These are phyloP conservation scores for Protobothrops flavoviridis DNA, from an alignment of 2,113 vertebrate species.

Conservation along the genomic window DNA sequence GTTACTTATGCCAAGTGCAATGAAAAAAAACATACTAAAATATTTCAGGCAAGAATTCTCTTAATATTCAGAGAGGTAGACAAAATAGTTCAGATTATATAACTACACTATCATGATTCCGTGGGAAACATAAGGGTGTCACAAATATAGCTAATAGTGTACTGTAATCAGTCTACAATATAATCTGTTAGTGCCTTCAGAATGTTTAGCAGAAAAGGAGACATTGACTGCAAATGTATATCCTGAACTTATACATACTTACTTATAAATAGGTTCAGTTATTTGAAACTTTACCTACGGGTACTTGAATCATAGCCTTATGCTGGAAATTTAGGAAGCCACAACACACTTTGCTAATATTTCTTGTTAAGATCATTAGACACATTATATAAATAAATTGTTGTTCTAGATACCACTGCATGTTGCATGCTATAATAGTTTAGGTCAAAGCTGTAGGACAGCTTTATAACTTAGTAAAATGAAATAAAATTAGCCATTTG, in stretches of 20 bases:
- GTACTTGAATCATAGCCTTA: not conserved
- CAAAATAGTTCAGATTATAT: not conserved
- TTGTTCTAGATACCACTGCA: not conserved
- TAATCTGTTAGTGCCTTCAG: not conserved
- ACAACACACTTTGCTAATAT: not conserved
- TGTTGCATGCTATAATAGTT: slow-evolving; percentile 1
- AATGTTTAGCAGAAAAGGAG: slow-evolving; percentile 10
- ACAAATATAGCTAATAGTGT: not conserved
- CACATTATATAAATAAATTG: not conserved
- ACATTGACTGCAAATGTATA: not conserved
- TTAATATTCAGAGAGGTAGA: slow-evolving; percentile 3
- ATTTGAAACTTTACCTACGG: not conserved
- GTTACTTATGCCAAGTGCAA: not conserved
- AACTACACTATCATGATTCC: not conserved
- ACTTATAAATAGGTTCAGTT: not conserved
- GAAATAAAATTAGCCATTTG: not conserved
- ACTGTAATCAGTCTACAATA: not conserved
- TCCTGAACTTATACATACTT: not conserved
- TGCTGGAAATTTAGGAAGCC: not conserved
- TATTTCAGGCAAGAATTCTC: not conserved
- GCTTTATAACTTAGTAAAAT: not conserved
- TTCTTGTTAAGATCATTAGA: not conserved
- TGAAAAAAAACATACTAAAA: not conserved
- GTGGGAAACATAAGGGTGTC: not conserved
- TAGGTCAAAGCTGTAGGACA: slow-evolving; percentile 7